Base-by-base conservation (phyloP, 2,888 invertebrate species). In the Nymphalis polychloros region DNA sequence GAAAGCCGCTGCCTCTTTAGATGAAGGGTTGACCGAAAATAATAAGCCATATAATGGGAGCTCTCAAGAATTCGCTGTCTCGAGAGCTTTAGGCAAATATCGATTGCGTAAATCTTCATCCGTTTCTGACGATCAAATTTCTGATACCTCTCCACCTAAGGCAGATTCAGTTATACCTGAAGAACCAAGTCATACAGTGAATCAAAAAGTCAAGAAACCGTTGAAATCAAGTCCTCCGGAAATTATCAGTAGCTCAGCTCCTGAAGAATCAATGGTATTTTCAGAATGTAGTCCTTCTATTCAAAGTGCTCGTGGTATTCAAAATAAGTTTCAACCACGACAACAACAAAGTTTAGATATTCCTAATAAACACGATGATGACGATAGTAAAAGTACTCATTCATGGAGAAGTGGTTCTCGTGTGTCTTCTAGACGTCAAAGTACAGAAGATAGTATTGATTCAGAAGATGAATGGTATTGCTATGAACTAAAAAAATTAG, bases 401-500 rank as follows among this genome's bases (percentile, higher is more conserved):
- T 97, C 97, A 0, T 97, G 96, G 93, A 94, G 97, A 76, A 97
- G 97, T 78, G 95, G 97, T 0, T 97, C 97, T 0, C 92, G 96
- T 76, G 96, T 96, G 1, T 97, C 97, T 2, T 97, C 97, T 0
- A 93, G 97, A 75, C 93, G 97, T 63, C 97, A 98, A 88, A 97
- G 97, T 80, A 97, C 97, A 0, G 98, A 98, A 89, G 97, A 97
- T 78, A 97, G 97, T 78, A 97, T 98, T 68, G 98, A 98, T 84
- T 97, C 97, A 35, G 98, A 98, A 87, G 98, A 98, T 81, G 97
- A 98, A 84, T 98, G 97, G 96, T 98, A 97, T 79, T 97, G 97
- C 78, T 97, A 98, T 83, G 97, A 98, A 82, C 85, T 97, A 68
- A 93, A 97, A 66, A 97, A 97, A 85, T 87, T 98, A 48, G 97